phyloP scores from a whole-genome alignment of 37 sponge, comb jelly and placozoan species.

The Chondrilla cf. caribensis region DNA sequence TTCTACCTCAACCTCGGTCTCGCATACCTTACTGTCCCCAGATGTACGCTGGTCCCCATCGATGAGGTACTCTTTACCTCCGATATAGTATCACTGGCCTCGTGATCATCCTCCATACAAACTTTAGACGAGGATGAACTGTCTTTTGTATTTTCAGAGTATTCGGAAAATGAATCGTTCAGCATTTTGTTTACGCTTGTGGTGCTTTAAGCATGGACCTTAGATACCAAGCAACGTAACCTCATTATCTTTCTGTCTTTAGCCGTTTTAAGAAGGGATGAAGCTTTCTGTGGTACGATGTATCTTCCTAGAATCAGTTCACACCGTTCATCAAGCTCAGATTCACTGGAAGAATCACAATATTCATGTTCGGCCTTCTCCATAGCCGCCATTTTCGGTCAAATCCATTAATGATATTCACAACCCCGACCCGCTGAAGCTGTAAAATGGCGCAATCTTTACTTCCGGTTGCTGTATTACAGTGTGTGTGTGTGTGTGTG shows the following conservation, averaged over 20 bases:
- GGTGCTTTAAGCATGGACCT: not conserved
- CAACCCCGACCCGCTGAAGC: not conserved
- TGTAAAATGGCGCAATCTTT: no score
- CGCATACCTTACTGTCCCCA: not conserved
- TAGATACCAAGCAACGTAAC: slow-evolving; percentile 34
- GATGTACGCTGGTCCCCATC: not conserved
- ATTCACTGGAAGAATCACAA: slow-evolving; percentile 36
- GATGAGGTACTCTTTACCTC: slow-evolving; percentile 62
- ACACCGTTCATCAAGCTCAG: slow-evolving; percentile 22
- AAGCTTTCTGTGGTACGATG: not conserved
- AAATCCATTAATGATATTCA: not conserved
- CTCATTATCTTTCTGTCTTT: slow-evolving; percentile 32
- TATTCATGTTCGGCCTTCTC: not conserved
- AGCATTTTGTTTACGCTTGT: not conserved
- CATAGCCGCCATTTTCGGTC: not conserved
- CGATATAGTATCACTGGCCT: slow-evolving; percentile 56
- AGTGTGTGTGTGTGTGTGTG: no score
- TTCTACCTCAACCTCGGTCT: no score
- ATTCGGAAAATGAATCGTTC: not conserved
- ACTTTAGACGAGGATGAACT: slow-evolving; percentile 6
- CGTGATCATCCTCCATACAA: slow-evolving; percentile 20
- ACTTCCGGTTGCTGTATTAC: not conserved
- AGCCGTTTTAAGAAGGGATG: slow-evolving; percentile 15
- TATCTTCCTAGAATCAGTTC: not conserved
- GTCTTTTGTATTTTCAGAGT: slow-evolving; percentile 17